Base-by-base conservation (phyloP, 2,888 invertebrate species). In the Antitype chi region DNA sequence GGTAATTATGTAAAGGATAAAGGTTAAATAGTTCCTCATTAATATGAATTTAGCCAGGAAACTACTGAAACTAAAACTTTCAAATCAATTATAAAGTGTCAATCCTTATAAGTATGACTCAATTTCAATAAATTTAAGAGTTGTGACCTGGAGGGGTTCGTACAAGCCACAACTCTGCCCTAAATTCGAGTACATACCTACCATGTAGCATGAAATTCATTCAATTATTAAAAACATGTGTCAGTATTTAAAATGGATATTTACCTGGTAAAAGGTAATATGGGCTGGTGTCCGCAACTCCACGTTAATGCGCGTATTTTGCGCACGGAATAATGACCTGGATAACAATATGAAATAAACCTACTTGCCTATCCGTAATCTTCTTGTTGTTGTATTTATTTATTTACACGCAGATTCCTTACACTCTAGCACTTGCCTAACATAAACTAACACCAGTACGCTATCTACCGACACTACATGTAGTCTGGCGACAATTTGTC, bases 401-500 rank as follows among this genome's bases (percentile, higher is more conserved):
- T 23, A 28, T 2, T 52, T n/a, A 23, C 28, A 66, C 20, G 13
- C 4, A 64, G 9, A 47, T 32, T 3, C 38, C 28, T 55, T 15
- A 2, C n/a, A 32, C 47, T 47, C 23, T 20, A 15, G 28, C 6
- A 11, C 43, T 43, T 23, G 6, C 11, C 23, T n/a, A 25, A 68
- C 38, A 78, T 62, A 70, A 70, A 77, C 63, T 49, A 57, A 68
- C 67, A 68, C n/a, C 23, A 59, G 49, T 60, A 68, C 59, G 13
- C 57, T 71, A 68, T 28, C 66, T 43, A 3, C n/a, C 25, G n/a
- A 13, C 57, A n/a, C 67, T 32, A 47, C 68, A 47, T 20, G 64
- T 74, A 55, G 59, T 25, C 69, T 15, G 32, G 73, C 70, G 77
- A 88, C 87, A 88, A 87, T 81, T 87, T 80, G 82, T 77, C 70